Evolutionary conservation across 2,113 vertebrate species (phyloP).

Genomic region (Eurystomus gularis): DNA sequence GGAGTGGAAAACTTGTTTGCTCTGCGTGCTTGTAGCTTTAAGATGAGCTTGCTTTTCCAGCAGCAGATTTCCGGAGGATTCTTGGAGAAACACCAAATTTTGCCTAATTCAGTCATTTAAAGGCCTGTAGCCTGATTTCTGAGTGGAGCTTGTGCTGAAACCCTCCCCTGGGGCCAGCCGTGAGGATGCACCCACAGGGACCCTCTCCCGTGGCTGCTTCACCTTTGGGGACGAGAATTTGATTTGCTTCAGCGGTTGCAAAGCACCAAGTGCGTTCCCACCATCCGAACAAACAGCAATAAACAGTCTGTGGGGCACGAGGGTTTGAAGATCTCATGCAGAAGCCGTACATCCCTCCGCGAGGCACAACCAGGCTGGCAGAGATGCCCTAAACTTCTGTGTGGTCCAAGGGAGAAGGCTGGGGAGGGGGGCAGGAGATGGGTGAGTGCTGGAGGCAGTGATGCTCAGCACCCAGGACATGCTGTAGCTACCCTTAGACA

Average conservation of each 20-base stretch:
- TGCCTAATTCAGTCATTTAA: conserved; percentile 47
- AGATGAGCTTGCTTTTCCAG: conserved; percentile 69
- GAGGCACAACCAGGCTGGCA: not conserved
- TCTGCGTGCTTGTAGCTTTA: not conserved
- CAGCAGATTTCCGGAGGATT: conserved; percentile 63
- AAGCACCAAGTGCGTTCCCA: accelerated
- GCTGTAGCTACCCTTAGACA: not conserved
- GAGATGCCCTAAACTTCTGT: not conserved
- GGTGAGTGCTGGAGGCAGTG: not conserved
- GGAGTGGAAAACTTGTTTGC: not conserved
- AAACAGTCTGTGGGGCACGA: not conserved
- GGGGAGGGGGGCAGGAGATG: not conserved
- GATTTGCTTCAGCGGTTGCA: accelerated
- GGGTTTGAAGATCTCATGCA: accelerated
- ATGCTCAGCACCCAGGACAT: not conserved
- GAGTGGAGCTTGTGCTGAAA: accelerated
- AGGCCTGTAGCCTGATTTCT: not conserved
- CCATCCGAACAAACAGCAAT: accelerated
- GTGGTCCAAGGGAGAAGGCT: not conserved
- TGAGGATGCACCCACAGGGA: accelerated
- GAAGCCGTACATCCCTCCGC: accelerated
- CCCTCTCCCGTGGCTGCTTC: accelerated
- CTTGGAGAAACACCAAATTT: conserved; percentile 64
- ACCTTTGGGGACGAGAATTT: accelerated
- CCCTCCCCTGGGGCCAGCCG: not conserved